These are phyloP conservation scores for Himalopsyche kuldschensis DNA, from an alignment of 2,888 invertebrate genomes.

Conservation along the genomic window DNA sequence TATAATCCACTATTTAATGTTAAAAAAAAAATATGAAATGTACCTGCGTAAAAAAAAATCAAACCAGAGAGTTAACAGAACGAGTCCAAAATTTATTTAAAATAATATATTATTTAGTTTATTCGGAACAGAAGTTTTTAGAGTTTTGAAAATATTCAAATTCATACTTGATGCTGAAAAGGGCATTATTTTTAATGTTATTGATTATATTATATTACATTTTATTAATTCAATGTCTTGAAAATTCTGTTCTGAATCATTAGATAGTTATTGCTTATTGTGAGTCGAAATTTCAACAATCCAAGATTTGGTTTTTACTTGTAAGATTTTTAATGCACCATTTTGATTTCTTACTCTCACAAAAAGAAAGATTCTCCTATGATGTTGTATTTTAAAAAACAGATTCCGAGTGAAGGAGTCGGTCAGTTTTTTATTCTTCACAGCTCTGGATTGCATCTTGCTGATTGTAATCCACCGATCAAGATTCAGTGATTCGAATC, in stretches of 20 bases:
- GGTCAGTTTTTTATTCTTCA: neutral
- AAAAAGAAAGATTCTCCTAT: no score
- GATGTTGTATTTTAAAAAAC: no score
- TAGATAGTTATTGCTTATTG: neutral
- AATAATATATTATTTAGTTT: neutral
- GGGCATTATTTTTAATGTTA: neutral
- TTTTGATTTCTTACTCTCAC: no score
- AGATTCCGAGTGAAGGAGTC: neutral
- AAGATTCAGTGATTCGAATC: neutral
- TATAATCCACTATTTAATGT: neutral
- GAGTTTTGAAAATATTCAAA: neutral
- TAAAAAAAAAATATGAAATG: neutral
- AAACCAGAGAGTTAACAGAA: neutral
- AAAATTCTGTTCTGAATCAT: neutral
- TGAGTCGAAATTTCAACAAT: neutral
- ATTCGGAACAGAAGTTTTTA: neutral
- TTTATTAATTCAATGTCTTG: no score
- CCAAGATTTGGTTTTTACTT: neutral
- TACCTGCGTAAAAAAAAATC: neutral
- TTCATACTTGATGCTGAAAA: no score
- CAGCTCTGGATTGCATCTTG: neutral
- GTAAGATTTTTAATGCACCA: neutral
- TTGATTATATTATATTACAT: neutral
- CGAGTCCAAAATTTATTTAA: neutral
- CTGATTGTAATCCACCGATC: neutral